phyloP scores from a whole-genome alignment of 2,888 invertebrate species.

The Galerucella pusilla region DNA sequence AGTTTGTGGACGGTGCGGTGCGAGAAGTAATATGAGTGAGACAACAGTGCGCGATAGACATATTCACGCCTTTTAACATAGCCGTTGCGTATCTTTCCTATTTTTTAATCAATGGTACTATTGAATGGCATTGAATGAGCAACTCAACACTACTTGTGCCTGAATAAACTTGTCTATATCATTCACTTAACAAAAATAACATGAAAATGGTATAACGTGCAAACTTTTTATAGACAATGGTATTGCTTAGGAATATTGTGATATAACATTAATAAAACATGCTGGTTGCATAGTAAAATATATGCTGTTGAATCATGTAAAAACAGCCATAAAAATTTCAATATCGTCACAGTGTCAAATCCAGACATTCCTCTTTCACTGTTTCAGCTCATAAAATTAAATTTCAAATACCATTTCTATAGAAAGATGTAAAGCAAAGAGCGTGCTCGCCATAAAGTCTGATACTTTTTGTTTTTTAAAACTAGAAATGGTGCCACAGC shows the following conservation, averaged over 20 bases:
- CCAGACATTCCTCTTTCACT: constrained; percentile 4
- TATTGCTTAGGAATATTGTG: too few species aligned
- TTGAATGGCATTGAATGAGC: too few species aligned
- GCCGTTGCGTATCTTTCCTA: too few species aligned
- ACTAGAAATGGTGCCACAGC: constrained; percentile 21
- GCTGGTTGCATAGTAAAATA: background rate
- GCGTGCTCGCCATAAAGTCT: constrained; percentile 28
- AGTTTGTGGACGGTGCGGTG: too few species aligned
- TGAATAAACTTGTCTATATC: too few species aligned
- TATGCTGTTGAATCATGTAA: background rate
- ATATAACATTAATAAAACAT: background rate
- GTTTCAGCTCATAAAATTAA: constrained; percentile 34
- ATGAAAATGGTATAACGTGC: too few species aligned
- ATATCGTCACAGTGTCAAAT: constrained; percentile 28
- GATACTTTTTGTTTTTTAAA: constrained; percentile 23
- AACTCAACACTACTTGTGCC: too few species aligned
- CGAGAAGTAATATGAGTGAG: too few species aligned
- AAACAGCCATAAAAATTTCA: constrained; percentile 28
- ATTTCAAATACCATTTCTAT: constrained; percentile 23
- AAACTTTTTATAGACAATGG: too few species aligned
- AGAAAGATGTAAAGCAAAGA: constrained; percentile 13
- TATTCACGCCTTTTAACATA: too few species aligned
- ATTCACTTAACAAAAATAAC: background rate
- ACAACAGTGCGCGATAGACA: too few species aligned
- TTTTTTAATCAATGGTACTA: too few species aligned